Evolutionary conservation across 2,888 invertebrate genomes (phyloP).

Genomic region (Temnothorax unifasciatus): DNA sequence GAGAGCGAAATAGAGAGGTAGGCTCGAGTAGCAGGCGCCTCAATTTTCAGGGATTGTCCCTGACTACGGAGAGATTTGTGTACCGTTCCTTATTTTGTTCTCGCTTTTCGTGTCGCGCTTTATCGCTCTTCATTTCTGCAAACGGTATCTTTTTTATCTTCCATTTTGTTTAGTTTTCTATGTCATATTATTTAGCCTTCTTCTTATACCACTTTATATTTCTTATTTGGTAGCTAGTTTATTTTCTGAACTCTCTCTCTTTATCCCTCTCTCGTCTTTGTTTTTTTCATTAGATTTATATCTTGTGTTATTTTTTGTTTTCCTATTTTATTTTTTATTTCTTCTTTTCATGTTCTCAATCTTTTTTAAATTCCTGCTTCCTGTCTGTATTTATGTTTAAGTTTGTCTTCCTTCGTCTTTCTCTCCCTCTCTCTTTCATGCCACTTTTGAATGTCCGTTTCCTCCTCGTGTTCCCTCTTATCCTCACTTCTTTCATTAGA

Average conservation of each 20-base stretch:
- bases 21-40: conserved; percentile 55
- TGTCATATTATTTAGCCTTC: not conserved
- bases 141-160: conserved; percentile 23
- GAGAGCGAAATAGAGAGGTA: conserved; percentile 19
- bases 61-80: conserved; percentile 32
- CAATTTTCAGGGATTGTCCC: conserved; percentile 71
- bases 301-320: not conserved
- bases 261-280: not conserved
- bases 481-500: conserved; percentile 39
- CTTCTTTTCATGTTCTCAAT: not conserved
- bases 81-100: conserved; percentile 21
- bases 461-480: not conserved
- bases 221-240: not conserved
- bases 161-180: not conserved
- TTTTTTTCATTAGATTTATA: conserved; percentile 17
- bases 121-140: conserved; percentile 31
- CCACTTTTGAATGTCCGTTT: not conserved
- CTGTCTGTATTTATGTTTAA: conserved; percentile 30
- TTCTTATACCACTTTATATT: not conserved
- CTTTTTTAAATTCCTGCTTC: conserved; percentile 23
- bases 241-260: not conserved
- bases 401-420: conserved; percentile 6
- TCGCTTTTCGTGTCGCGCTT: conserved; percentile 17
- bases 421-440: not conserved
- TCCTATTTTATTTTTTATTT: not conserved